A percentile compares a stretch with the other conserved stretches of the same genome.
Evolutionary conservation across 2,888 invertebrate genomes (phyloP).

Genomic region (Ctenicera cuprea): DNA sequence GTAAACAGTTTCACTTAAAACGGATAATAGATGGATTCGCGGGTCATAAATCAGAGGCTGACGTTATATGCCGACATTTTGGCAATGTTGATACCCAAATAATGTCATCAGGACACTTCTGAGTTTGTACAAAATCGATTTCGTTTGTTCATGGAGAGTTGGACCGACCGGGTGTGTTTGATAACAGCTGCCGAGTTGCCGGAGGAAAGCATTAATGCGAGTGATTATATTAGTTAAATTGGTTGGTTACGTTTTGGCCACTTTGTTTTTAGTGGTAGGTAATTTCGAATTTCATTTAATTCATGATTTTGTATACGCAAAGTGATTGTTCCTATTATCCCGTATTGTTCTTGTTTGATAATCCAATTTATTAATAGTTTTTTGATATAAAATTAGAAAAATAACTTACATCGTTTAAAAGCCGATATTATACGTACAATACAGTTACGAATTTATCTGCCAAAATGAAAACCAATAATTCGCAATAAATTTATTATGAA

Average conservation of each 20-base stretch:
- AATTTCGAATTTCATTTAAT: constrained; percentile 21
- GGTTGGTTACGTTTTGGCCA: constrained; percentile 32
- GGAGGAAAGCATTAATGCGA: constrained; percentile 42
- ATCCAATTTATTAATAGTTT: no score
- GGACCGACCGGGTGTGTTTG: constrained; percentile 28
- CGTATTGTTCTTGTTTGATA: no score
- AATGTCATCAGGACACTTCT: constrained; percentile 22
- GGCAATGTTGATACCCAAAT: constrained; percentile 31
- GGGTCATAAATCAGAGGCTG: constrained; percentile 17
- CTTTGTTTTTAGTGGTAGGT: constrained; percentile 19
- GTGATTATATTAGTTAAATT: constrained; percentile 38
- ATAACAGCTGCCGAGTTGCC: constrained; percentile 40
- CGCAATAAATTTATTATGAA: no score
- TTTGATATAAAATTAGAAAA: no score
- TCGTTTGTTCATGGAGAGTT: constrained; percentile 31
- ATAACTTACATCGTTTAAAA: no score
- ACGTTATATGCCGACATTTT: constrained; percentile 26
- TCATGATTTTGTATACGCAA: neutral
- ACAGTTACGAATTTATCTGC: no score
- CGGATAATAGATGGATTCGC: constrained; percentile 14
- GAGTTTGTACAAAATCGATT: constrained; percentile 37
- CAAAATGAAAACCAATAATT: no score
- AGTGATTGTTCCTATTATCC: no score
- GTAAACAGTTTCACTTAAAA: neutral
- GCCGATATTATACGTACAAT: no score